Evolutionary conservation across 2,797 vertebrate species (phyloP).

Genomic region (Malurus splendens): DNA sequence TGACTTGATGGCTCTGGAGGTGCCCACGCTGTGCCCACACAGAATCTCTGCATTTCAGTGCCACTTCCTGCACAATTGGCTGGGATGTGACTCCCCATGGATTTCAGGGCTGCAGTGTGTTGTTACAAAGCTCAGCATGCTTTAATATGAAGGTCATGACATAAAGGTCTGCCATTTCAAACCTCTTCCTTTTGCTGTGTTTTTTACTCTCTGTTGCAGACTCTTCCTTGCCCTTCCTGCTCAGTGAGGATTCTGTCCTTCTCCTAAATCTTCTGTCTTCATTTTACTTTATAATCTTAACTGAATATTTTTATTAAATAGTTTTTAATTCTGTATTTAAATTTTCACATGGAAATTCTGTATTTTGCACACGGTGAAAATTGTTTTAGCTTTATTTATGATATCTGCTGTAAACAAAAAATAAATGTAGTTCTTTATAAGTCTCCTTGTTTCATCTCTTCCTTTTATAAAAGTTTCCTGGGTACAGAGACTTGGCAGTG

Average conservation of each 20-base stretch:
- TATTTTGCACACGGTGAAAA: slow-evolving; percentile 77
- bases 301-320: slow-evolving; percentile 54
- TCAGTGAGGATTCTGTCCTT: slow-evolving; percentile 81
- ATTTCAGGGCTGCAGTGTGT: neutral
- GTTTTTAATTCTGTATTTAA: slow-evolving; percentile 69
- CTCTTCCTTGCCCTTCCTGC: slow-evolving; percentile 73
- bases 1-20: neutral
- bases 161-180: slow-evolving; percentile 54
- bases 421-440: slow-evolving; percentile 87
- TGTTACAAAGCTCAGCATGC: slow-evolving; percentile 24
- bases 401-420: slow-evolving; percentile 87
- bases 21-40: neutral
- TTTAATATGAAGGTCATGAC: slow-evolving; percentile 1
- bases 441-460: slow-evolving; percentile 79
- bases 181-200: slow-evolving; percentile 38
- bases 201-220: slow-evolving; percentile 86
- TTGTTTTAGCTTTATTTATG: slow-evolving; percentile 84
- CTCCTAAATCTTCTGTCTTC: slow-evolving; percentile 61
- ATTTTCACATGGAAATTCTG: slow-evolving; percentile 74
- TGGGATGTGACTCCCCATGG: neutral
- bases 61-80: neutral
- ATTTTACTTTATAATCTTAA: slow-evolving; percentile 53
- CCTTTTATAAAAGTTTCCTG: slow-evolving; percentile 57
- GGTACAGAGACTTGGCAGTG: neutral
- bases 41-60: neutral